These are phyloP conservation scores for Ahaetulla prasina DNA, from an alignment of 2,113 vertebrate species.

Conservation along the genomic window DNA sequence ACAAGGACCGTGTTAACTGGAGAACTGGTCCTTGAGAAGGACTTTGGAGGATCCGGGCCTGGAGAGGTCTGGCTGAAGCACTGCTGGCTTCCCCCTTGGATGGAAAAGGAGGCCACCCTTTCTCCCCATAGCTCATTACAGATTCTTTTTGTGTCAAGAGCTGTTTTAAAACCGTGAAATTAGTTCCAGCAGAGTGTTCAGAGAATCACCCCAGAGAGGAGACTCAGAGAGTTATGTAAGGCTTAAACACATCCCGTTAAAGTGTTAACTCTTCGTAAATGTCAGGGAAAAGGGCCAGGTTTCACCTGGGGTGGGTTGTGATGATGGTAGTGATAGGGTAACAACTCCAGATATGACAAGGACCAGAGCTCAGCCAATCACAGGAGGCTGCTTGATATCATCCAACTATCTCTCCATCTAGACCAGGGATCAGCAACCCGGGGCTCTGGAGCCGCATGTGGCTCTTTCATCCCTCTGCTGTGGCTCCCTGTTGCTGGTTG, in stretches of 20 bases:
- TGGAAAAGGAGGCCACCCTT: constrained; percentile 67
- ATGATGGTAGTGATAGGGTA: neutral
- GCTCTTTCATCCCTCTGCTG: too few species aligned
- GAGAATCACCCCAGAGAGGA: constrained; percentile 74
- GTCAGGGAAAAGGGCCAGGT: neutral
- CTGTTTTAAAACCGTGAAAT: constrained; percentile 79
- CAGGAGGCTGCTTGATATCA: neutral
- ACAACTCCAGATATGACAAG: neutral
- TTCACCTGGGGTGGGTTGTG: too few species aligned
- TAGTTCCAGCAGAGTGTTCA: constrained; percentile 77
- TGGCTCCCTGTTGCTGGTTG: too few species aligned
- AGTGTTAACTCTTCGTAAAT: constrained; percentile 62
- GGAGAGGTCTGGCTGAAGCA: constrained; percentile 56
- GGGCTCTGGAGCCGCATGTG: too few species aligned
- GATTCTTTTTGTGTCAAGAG: constrained; percentile 74
- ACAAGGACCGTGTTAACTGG: neutral
- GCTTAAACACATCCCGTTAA: constrained; percentile 38
- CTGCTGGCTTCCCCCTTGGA: constrained; percentile 53
- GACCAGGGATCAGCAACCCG: too few species aligned
- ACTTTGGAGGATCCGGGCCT: too few species aligned
- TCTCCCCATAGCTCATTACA: constrained; percentile 71
- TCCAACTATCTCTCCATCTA: neutral
- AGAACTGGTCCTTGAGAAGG: too few species aligned
- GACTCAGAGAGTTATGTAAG: constrained; percentile 70
- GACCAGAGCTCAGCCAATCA: neutral